These are phyloP conservation scores for Ptychobarbus kaznakovi DNA, from an alignment of 2,797 vertebrate species.

Conservation along the genomic window DNA sequence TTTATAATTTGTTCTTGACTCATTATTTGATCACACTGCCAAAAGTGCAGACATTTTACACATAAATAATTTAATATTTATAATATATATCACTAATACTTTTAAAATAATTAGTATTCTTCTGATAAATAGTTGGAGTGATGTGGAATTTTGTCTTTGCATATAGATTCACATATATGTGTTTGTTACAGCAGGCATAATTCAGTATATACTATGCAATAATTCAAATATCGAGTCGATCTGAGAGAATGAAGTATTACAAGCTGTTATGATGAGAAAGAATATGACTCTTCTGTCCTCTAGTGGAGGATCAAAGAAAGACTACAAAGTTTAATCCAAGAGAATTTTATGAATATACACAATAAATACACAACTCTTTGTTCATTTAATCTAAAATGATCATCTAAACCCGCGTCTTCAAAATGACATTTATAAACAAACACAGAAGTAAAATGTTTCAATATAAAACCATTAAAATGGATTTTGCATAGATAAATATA, in stretches of 20 bases:
- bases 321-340: neutral
- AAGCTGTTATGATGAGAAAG: neutral
- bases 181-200: neutral
- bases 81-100: neutral
- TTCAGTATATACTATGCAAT: neutral
- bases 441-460: neutral
- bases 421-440: neutral
- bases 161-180: neutral
- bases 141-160: too few species aligned
- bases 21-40: neutral
- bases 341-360: neutral
- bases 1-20: neutral
- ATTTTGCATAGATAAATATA: neutral
- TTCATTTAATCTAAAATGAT: neutral
- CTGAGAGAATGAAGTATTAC: neutral
- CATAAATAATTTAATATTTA: too few species aligned
- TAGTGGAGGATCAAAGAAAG: neutral
- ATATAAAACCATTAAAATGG: neutral
- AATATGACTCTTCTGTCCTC: neutral
- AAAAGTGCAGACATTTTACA: neutral
- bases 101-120: neutral
- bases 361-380: neutral
- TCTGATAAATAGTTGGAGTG: neutral
- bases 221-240: neutral
- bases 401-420: neutral